These are phyloP conservation scores for Muschampia plurimacula DNA, from an alignment of 2,888 invertebrate species.

Conservation along the genomic window DNA sequence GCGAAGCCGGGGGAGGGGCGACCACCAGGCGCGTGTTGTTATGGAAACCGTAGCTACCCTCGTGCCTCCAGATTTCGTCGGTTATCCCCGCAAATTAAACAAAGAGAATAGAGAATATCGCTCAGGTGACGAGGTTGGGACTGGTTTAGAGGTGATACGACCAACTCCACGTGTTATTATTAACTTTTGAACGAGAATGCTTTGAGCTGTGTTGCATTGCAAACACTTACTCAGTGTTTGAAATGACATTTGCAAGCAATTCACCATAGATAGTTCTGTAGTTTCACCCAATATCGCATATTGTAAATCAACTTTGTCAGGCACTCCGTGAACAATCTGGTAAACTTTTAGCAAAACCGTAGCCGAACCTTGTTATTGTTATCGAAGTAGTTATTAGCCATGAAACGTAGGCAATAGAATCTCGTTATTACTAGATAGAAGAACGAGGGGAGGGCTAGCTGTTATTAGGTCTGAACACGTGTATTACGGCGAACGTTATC, in stretches of 20 bases:
- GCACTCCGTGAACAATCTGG: constrained; percentile 18
- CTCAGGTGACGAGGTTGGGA: constrained; percentile 53
- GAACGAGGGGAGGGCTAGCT: constrained; percentile 15
- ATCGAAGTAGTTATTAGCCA: constrained; percentile 33
- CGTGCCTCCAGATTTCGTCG: constrained; percentile 81
- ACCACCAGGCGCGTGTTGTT: constrained; percentile 79
- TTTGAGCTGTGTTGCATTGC: constrained; percentile 12
- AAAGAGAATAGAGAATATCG: constrained; percentile 76
- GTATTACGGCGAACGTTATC: constrained; percentile 30
- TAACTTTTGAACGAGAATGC: constrained; percentile 13
- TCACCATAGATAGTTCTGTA: not conserved
- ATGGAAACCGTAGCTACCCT: constrained; percentile 82
- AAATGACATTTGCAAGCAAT: constrained; percentile 19
- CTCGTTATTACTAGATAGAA: constrained; percentile 38
- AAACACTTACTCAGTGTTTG: constrained; percentile 12
- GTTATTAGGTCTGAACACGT: constrained; percentile 38
- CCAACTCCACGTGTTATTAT: constrained; percentile 29
- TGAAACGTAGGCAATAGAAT: constrained; percentile 35
- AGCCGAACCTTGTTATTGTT: constrained; percentile 26
- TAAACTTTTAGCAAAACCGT: constrained; percentile 28
- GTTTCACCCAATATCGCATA: not conserved
- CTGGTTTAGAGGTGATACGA: constrained; percentile 31
- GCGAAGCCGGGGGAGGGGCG: constrained; percentile 50
- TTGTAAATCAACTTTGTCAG: constrained; percentile 21
- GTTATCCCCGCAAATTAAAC: constrained; percentile 82